These are phyloP conservation scores for Ephestia elutella DNA, from an alignment of 1,140 invertebrate species.

Conservation along the genomic window DNA sequence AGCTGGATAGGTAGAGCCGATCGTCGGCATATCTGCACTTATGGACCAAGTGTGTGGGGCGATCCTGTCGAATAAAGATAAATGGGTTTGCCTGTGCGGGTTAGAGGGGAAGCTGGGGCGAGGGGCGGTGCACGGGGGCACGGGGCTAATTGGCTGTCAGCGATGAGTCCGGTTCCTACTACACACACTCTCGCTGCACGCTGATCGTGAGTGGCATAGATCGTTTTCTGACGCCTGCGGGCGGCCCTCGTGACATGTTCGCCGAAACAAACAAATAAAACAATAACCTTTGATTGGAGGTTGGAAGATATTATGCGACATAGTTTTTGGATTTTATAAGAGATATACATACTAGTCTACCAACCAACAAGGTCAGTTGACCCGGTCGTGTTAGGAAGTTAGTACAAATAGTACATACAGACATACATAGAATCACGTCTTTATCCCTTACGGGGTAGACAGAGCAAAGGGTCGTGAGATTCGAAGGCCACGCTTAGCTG, in stretches of 20 bases:
- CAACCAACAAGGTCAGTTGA: too few relatives aligned
- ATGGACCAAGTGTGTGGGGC: slow-evolving; percentile 41
- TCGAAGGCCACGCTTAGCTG: too few relatives aligned
- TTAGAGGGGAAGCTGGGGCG: slow-evolving; percentile 33
- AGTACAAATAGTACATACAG: too few relatives aligned
- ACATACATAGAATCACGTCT: too few relatives aligned
- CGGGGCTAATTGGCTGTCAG: slow-evolving; percentile 68
- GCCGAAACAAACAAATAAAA: slow-evolving; percentile 27
- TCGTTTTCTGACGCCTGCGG: slow-evolving; percentile 21
- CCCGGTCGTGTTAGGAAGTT: too few relatives aligned
- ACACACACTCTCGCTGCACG: slow-evolving; percentile 21
- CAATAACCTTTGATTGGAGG: slow-evolving; percentile 18
- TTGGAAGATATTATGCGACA: neutral
- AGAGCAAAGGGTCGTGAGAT: too few relatives aligned
- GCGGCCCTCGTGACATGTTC: slow-evolving; percentile 29
- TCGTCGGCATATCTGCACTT: slow-evolving; percentile 36
- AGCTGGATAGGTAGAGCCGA: slow-evolving; percentile 5
- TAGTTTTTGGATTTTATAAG: too few relatives aligned
- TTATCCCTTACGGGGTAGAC: too few relatives aligned
- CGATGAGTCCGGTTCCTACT: slow-evolving; percentile 50
- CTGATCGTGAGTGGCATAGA: slow-evolving; percentile 26
- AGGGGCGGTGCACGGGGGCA: slow-evolving; percentile 34
- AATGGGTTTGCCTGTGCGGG: slow-evolving; percentile 50
- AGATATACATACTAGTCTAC: too few relatives aligned
- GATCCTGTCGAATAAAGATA: slow-evolving; percentile 69